A percentile compares a stretch with the other conserved stretches of the same genome.
phyloP scores from a whole-genome alignment of 1,140 invertebrate species.

The Cepaea nemoralis region DNA sequence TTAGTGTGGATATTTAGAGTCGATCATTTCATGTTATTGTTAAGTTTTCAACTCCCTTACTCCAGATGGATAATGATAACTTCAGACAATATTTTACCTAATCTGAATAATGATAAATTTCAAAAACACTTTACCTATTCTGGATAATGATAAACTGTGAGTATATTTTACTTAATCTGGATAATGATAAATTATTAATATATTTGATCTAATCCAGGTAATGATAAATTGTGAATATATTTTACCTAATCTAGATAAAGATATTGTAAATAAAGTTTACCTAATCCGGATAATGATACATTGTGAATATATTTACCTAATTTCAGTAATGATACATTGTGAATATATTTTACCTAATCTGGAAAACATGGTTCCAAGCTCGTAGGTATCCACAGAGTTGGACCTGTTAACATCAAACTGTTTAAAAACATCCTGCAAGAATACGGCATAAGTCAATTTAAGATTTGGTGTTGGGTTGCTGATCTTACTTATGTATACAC shows the following conservation, averaged over 20 bases:
- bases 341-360: conserved; percentile 50
- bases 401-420: conserved; percentile 57
- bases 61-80: too few relatives aligned
- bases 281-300: neutral
- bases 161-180: too few relatives aligned
- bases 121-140: too few relatives aligned
- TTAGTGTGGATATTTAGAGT: too few relatives aligned
- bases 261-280: neutral
- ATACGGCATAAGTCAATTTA: too few relatives aligned
- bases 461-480: too few relatives aligned
- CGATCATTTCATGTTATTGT: too few relatives aligned
- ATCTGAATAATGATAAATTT: too few relatives aligned
- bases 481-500: too few relatives aligned
- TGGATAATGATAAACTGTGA: too few relatives aligned
- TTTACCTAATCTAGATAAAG: neutral
- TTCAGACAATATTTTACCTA: too few relatives aligned
- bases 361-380: conserved; percentile 54
- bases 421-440: conserved; percentile 56
- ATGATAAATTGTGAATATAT: neutral
- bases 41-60: too few relatives aligned
- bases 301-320: neutral
- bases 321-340: neutral
- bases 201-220: neutral
- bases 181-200: neutral
- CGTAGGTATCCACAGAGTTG: conserved; percentile 54